Base-by-base conservation (phyloP, 1,140 invertebrate genomes). In the Galleria mellonella region DNA sequence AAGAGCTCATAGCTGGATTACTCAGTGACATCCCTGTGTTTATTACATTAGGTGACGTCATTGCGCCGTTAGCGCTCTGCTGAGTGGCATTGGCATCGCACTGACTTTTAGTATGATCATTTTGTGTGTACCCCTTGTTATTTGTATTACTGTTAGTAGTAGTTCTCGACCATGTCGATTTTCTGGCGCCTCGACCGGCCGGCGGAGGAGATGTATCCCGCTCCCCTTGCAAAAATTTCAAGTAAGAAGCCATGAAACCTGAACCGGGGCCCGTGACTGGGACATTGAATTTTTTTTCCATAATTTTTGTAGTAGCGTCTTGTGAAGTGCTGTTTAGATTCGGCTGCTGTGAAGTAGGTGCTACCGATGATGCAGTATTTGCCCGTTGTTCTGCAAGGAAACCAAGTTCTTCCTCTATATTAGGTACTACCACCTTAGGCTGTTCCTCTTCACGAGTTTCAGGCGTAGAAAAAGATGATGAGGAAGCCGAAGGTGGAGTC, bases 401-500 rank as follows among this genome's bases (percentile, higher is more conserved):
- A 75, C 91, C 91, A 67, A 94, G 85, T 86, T 95, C 93, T 84
- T 95, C 93, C 78, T 94, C 93, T 77, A 95, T 94, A 87, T 94
- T 93, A 49, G 93, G 93, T 59, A 94, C 93, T 59, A 94, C 92
- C 55, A 94, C 93, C 88, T 94, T 92, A 47, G 92, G 91, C 74
- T 91, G 90, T 66, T 92, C 91, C 51, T 92, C 91, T 62, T 88
- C 87, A 72, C 83, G 87, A 62, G 82, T 87, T 84, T 87, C 86
- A 53, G 86, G 78, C 42, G 83, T 83, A 43, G 84, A 86, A 77
- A 84, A 85, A 46, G 83, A 86, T 72, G 84, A 84, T 45, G 78
- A 84, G 78, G 83, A 84, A 81, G 83, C 81, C 78, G 74, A 83
- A 82, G 83, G 76, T 74, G 85, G 86, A 43, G 88, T 88, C 59